A percentile compares a stretch with the other conserved stretches of the same genome.
Conservation (phyloP, 2,888 invertebrate genomes). For the Troides oblongomaculatus region DNA sequence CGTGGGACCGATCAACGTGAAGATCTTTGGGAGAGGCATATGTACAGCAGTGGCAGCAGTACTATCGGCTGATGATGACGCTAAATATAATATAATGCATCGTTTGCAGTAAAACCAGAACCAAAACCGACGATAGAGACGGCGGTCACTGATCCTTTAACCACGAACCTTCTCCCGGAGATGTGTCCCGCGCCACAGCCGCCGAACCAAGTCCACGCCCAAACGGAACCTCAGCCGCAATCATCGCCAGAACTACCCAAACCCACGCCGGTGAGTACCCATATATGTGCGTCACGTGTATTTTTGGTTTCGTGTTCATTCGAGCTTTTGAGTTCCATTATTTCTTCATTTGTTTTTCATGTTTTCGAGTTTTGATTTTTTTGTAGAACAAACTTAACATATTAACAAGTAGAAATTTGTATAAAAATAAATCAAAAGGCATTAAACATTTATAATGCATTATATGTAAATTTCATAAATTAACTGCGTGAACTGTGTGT, state of each 20-base stretch:
- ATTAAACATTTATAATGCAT: no score
- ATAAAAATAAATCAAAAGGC: no score
- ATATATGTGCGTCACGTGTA: background rate
- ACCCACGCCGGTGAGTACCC: slow-evolving; percentile 60
- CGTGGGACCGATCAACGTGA: no score
- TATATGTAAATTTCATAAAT: background rate
- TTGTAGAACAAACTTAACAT: background rate
- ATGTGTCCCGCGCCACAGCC: slow-evolving; percentile 5
- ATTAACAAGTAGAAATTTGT: no score
- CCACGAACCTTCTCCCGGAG: slow-evolving; percentile 28
- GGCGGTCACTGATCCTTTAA: slow-evolving; percentile 45
- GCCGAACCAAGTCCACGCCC: slow-evolving; percentile 33
- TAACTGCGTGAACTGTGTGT: background rate
- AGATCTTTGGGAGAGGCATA: no score
- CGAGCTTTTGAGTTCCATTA: background rate
- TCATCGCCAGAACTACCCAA: slow-evolving; percentile 61
- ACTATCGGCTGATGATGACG: no score
- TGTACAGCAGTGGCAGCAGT: no score
- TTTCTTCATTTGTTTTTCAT: background rate
- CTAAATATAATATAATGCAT: background rate
- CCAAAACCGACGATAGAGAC: slow-evolving; percentile 44
- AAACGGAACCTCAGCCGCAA: slow-evolving; percentile 40
- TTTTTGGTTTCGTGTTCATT: background rate
- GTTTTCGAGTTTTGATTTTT: background rate
- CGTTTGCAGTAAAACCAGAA: slow-evolving; percentile 46